Conservation (phyloP, 2,113 vertebrate species). For the Carassius gibelio region DNA sequence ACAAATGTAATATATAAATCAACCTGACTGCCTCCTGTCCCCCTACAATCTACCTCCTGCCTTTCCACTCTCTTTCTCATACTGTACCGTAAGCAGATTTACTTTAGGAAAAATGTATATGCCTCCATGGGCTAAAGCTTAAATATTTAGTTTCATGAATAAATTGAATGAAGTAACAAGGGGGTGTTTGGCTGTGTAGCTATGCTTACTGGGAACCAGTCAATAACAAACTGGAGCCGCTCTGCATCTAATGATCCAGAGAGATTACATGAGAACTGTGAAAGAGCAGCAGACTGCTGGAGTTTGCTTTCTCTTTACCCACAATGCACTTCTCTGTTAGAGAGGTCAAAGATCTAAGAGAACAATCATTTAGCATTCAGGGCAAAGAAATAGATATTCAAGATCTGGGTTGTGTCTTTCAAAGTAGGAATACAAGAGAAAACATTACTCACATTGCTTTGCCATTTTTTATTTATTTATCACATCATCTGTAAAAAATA, state of each 20-base stretch:
- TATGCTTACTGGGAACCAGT: constrained; percentile 25
- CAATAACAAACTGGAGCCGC: constrained; percentile 37
- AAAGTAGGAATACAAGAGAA: neutral
- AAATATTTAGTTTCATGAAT: constrained; percentile 56
- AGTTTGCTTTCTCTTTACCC: constrained; percentile 29
- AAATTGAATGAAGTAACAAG: constrained; percentile 46
- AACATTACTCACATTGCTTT: neutral
- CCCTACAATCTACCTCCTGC: constrained; percentile 3
- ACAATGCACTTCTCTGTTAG: constrained; percentile 22
- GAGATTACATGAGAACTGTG: constrained; percentile 26
- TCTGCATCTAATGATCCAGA: constrained; percentile 28
- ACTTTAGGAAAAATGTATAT: constrained; percentile 49
- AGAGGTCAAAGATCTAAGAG: constrained; percentile 15
- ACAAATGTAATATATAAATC: constrained; percentile 37
- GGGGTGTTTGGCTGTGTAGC: constrained; percentile 51
- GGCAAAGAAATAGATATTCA: neutral
- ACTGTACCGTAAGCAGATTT: constrained; percentile 48
- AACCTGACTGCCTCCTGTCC: neutral
- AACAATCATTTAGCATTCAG: neutral
- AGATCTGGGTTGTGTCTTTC: neutral
- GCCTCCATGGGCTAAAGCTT: constrained; percentile 43
- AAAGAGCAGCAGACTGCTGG: neutral
- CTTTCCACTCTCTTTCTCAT: neutral
- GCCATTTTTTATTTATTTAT: neutral
- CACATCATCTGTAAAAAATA: neutral